phyloP scores from a whole-genome alignment of 2,888 invertebrate species.

The Drosophila anomelani region DNA sequence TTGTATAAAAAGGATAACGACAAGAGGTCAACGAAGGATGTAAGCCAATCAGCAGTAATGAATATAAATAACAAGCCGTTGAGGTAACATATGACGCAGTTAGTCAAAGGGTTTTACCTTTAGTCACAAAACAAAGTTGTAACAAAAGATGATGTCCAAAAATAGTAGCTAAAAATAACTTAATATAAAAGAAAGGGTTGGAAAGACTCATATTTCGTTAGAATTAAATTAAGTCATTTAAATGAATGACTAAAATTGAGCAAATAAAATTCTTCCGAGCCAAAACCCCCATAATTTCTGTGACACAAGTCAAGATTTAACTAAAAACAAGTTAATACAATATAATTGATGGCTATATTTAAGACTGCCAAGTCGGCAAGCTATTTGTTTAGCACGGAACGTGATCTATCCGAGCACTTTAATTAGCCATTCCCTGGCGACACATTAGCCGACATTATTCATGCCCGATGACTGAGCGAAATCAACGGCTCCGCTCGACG shows the following conservation, averaged over 20 bases:
- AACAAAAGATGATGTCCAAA: neutral
- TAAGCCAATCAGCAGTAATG: constrained; percentile 30
- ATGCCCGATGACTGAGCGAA: constrained; percentile 31
- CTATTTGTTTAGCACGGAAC: constrained; percentile 21
- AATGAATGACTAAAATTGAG: neutral
- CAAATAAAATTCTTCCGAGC: neutral
- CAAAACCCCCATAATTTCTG: neutral
- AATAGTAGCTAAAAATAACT: too few species aligned
- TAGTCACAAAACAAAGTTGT: neutral
- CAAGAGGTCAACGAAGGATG: constrained; percentile 9
- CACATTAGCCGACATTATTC: constrained; percentile 44
- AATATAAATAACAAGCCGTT: constrained; percentile 9
- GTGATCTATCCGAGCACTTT: constrained; percentile 41
- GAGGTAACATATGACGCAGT: constrained; percentile 12
- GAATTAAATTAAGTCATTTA: neutral
- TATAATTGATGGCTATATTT: constrained; percentile 20
- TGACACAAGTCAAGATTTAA: constrained; percentile 5
- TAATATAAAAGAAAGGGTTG: neutral
- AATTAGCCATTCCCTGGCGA: constrained; percentile 45
- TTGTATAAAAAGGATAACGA: constrained; percentile 21
- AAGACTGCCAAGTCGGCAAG: constrained; percentile 2
- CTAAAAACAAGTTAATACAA: neutral
- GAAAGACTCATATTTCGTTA: too few species aligned
- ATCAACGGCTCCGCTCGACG: constrained; percentile 24
- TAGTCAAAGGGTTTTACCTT: neutral